Evolutionary conservation across 2,888 invertebrate genomes (phyloP).

Genomic region (Cantharis nigra): DNA sequence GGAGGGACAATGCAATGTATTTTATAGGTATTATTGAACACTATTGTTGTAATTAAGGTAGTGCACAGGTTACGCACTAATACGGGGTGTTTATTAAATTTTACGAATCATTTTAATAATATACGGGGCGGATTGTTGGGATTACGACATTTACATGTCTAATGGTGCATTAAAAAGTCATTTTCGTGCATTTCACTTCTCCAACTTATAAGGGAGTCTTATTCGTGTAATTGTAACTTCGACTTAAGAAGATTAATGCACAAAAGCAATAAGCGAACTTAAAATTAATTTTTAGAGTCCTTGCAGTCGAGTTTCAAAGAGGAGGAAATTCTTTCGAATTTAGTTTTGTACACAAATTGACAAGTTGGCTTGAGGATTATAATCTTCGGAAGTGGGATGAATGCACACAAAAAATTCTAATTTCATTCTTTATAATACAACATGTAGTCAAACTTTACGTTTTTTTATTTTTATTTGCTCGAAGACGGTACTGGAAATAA

Average conservation of each 20-base stretch:
- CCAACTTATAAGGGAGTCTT: neutral
- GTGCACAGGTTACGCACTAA: conserved; percentile 23
- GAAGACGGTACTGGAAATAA: neutral
- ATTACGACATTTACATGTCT: neutral
- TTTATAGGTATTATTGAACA: conserved; percentile 31
- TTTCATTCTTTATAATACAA: neutral
- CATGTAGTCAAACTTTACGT: neutral
- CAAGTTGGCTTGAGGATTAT: neutral
- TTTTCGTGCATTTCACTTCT: neutral
- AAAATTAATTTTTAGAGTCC: neutral
- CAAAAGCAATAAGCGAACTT: neutral
- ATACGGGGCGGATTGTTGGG: neutral
- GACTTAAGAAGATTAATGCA: neutral
- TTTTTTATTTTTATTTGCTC: neutral
- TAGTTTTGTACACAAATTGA: neutral
- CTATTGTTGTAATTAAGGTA: conserved; percentile 31
- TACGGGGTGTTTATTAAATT: conserved; percentile 22
- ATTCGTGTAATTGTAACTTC: neutral
- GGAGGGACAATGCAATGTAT: conserved; percentile 23
- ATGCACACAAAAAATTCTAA: neutral
- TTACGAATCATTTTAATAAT: conserved; percentile 2
- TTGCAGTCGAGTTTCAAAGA: neutral
- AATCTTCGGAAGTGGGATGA: neutral
- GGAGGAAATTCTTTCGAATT: neutral
- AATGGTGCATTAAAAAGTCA: neutral